A percentile compares a stretch with the other conserved stretches of the same genome.
phyloP scores from a whole-genome alignment of 1,140 invertebrate species.

The Gonioctena quinquepunctata region DNA sequence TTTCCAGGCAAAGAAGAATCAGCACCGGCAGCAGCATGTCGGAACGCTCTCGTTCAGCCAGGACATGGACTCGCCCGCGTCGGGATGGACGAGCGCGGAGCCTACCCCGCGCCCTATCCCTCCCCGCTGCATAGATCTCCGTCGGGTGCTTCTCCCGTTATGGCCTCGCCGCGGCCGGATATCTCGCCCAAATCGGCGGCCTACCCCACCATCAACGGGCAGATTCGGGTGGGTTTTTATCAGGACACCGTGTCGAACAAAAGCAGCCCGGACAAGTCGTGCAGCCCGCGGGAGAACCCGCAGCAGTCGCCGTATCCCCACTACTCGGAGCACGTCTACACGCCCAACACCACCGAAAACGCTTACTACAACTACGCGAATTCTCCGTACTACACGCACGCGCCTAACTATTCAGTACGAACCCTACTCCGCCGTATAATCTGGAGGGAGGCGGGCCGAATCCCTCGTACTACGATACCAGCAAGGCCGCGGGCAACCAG shows the following conservation, averaged over 20 bases:
- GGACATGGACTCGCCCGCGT: slow-evolving; percentile 71
- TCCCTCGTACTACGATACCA: slow-evolving; percentile 42
- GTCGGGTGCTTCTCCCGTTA: slow-evolving; percentile 59
- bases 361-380: slow-evolving; percentile 44
- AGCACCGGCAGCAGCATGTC: slow-evolving; percentile 75
- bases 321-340: slow-evolving; percentile 65
- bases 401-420: slow-evolving; percentile 48
- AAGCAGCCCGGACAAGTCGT: slow-evolving; percentile 73
- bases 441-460: slow-evolving; percentile 27
- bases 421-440: slow-evolving; percentile 43
- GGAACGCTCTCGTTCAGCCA: slow-evolving; percentile 76
- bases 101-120: slow-evolving; percentile 67
- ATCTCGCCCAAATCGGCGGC: slow-evolving; percentile 67
- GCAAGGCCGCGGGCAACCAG: slow-evolving; percentile 42
- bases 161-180: slow-evolving; percentile 57
- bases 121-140: slow-evolving; percentile 67
- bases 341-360: slow-evolving; percentile 48
- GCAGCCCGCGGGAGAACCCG: slow-evolving; percentile 66
- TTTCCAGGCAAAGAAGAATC: slow-evolving; percentile 63
- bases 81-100: slow-evolving; percentile 62
- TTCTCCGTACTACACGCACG: slow-evolving; percentile 46
- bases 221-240: slow-evolving; percentile 77
- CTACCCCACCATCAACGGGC: slow-evolving; percentile 68
- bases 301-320: slow-evolving; percentile 65
- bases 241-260: slow-evolving; percentile 74